Evolutionary conservation across 53 echinoderm and acorn worm genomes (phyloP).

Genomic region (Mesocentrotus franciscanus): DNA sequence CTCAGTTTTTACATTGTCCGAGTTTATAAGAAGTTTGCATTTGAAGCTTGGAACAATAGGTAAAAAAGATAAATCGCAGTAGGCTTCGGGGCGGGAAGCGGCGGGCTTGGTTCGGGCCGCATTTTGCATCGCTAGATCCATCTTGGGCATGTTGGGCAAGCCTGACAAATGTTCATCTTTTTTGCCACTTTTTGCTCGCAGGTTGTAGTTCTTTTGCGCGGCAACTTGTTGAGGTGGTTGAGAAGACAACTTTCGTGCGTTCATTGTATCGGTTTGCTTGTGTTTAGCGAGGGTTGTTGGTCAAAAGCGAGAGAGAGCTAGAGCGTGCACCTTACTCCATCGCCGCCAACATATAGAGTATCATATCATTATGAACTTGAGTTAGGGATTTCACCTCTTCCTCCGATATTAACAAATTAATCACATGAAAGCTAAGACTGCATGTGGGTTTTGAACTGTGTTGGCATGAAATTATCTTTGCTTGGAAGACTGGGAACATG

Average conservation of each 20-base stretch:
- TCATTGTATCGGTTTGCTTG: no score
- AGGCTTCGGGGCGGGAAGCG: no score
- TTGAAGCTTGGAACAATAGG: slow-evolving; percentile 38
- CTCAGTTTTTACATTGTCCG: neutral
- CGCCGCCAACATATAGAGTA: neutral
- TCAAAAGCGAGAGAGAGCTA: no score
- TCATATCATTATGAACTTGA: neutral
- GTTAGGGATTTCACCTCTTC: neutral
- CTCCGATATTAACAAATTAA: neutral
- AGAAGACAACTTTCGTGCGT: no score
- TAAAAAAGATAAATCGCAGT: neutral
- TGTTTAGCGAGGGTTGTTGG: no score
- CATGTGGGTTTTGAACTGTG: slow-evolving; percentile 6
- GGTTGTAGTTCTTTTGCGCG: no score
- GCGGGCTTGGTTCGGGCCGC: no score
- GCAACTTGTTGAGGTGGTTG: no score
- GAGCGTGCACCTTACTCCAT: no score
- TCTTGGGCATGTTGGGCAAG: neutral
- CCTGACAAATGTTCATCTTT: neutral
- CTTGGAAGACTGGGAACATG: no score
- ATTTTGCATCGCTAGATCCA: no score
- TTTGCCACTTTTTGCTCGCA: no score
- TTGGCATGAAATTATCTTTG: slow-evolving; percentile 13
- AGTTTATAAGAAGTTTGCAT: slow-evolving; percentile 9
- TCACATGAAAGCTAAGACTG: slow-evolving; percentile 6